These are phyloP conservation scores for Eurypyga helias DNA, from an alignment of 2,113 vertebrate genomes.

Conservation along the genomic window DNA sequence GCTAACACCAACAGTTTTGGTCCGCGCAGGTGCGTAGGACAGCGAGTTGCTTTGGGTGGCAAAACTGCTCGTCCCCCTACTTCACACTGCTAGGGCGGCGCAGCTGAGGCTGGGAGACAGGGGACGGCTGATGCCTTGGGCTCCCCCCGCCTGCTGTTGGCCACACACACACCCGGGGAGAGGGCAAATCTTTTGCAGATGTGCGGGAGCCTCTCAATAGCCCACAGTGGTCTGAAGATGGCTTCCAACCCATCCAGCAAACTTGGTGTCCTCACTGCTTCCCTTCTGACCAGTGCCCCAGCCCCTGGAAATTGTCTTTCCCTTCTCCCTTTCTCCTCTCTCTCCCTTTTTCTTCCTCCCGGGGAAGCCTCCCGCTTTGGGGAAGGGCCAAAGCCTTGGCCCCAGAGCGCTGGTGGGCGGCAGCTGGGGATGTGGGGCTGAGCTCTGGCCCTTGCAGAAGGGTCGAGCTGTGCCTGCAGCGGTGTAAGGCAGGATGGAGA, in stretches of 20 bases:
- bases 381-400: background rate
- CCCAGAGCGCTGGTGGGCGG: fast-evolving
- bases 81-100: background rate
- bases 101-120: background rate
- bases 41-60: fast-evolving
- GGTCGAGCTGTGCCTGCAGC: fast-evolving
- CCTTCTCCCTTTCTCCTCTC: background rate
- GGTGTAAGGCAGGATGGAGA: background rate
- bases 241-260: background rate
- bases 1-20: background rate
- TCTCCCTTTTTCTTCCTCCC: background rate
- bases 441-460: background rate
- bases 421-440: background rate
- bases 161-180: background rate
- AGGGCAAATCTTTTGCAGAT: background rate
- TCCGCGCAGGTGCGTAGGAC: background rate
- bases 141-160: background rate
- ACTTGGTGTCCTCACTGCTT: background rate
- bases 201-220: fast-evolving
- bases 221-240: fast-evolving
- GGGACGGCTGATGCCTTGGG: background rate
- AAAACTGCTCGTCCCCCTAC: background rate
- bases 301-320: fast-evolving
- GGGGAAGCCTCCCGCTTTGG: fast-evolving
- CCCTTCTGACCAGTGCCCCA: background rate